Conservation (phyloP, 2,113 vertebrate species). For the Tenebrosternarchus preto region DNA sequence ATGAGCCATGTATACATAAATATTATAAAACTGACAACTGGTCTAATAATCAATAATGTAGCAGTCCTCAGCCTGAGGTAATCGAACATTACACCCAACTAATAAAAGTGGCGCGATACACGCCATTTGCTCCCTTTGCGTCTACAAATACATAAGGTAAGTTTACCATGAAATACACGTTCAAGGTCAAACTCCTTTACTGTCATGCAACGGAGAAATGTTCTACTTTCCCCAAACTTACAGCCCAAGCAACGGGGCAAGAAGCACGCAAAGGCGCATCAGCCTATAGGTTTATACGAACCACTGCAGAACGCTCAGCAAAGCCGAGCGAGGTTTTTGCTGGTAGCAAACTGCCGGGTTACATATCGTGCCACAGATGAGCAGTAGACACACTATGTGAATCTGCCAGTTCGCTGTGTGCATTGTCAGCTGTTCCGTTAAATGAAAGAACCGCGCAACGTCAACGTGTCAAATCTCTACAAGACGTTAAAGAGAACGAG, state of each 20-base stretch:
- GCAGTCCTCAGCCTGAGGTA: not conserved
- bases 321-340: not conserved
- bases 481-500: not conserved
- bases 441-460: not conserved
- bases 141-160: conserved; percentile 1
- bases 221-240: not conserved
- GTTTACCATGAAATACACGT: not conserved
- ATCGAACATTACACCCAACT: too few species aligned
- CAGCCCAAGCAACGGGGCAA: conserved; percentile 34
- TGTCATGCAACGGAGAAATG: conserved; percentile 15
- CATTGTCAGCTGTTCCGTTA: not conserved
- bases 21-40: not conserved
- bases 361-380: not conserved
- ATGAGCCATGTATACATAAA: not conserved
- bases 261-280: not conserved
- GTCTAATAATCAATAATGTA: conserved; percentile 6
- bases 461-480: not conserved
- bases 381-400: not conserved
- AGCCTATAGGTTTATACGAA: not conserved
- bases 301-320: not conserved
- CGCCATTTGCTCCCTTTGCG: not conserved
- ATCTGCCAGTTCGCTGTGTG: not conserved
- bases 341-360: not conserved
- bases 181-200: conserved; percentile 39
- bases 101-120: not conserved